phyloP scores from a whole-genome alignment of 1,140 invertebrate genomes.

The Eriocheir sinensis region DNA sequence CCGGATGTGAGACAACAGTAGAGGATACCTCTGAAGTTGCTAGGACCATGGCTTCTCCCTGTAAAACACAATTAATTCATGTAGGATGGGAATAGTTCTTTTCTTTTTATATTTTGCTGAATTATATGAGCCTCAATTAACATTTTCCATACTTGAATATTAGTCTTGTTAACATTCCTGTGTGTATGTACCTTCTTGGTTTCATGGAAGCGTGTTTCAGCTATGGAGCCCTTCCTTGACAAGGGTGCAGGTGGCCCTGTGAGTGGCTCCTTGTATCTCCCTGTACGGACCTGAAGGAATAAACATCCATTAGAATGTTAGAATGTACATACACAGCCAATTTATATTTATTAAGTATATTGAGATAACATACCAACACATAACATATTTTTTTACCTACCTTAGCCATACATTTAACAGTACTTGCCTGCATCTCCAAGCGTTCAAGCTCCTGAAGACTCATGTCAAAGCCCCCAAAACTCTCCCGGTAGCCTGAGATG shows the following conservation, averaged over 20 bases:
- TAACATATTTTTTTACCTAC: not conserved
- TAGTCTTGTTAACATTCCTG: too few relatives aligned
- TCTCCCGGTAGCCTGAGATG: slow-evolving; percentile 89
- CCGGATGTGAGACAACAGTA: slow-evolving; percentile 32
- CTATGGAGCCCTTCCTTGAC: slow-evolving; percentile 58
- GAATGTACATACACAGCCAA: too few relatives aligned
- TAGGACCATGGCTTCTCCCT: slow-evolving; percentile 84
- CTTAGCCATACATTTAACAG: not conserved
- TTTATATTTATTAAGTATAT: too few relatives aligned
- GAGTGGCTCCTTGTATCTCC: slow-evolving; percentile 68
- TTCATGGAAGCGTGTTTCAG: slow-evolving; percentile 71
- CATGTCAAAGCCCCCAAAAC: slow-evolving; percentile 84
- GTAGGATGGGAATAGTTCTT: slow-evolving; percentile 74
- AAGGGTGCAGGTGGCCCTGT: slow-evolving; percentile 27
- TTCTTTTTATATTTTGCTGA: not conserved
- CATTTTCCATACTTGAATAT: too few relatives aligned
- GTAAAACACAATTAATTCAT: slow-evolving; percentile 74
- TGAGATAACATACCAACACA: not conserved
- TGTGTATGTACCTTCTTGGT: slow-evolving; percentile 5
- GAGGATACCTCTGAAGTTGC: not conserved
- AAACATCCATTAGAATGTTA: not conserved
- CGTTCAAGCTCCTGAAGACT: slow-evolving; percentile 82
- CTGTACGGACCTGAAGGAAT: slow-evolving; percentile 60
- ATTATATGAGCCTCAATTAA: too few relatives aligned
- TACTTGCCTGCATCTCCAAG: slow-evolving; percentile 80